These are phyloP conservation scores for Dioctria linearis DNA, from an alignment of 2,888 invertebrate species.

Conservation along the genomic window DNA sequence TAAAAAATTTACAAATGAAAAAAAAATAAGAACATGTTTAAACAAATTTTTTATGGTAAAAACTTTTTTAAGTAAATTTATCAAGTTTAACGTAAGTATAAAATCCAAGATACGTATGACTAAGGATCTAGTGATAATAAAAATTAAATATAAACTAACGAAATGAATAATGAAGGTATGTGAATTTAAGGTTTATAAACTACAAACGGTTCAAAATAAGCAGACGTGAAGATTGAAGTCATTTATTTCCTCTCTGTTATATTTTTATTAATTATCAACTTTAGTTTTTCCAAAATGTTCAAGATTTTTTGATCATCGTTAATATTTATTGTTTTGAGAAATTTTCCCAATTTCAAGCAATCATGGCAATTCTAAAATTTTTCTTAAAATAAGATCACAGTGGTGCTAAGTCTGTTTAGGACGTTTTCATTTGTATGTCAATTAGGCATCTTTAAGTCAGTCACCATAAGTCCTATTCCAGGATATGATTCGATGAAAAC, in stretches of 20 bases:
- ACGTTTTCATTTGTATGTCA: no score
- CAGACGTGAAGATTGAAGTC: slow-evolving; percentile 35
- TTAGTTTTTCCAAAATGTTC: no score
- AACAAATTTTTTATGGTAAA: slow-evolving; percentile 51
- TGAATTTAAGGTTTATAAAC: slow-evolving; percentile 12
- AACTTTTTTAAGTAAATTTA: slow-evolving; percentile 49
- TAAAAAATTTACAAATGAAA: slow-evolving; percentile 25
- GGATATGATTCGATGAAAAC: no score
- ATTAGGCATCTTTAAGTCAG: no score
- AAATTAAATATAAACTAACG: slow-evolving; percentile 11
- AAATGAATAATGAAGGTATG: slow-evolving; percentile 42
- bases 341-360: no score
- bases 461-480: no score
- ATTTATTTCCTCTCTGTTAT: slow-evolving; percentile 21
- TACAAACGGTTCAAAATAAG: slow-evolving; percentile 20
- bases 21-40: slow-evolving; percentile 20
- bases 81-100: slow-evolving; percentile 36
- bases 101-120: slow-evolving; percentile 53
- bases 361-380: no score
- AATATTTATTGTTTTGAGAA: no score
- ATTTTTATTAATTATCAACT: no score
- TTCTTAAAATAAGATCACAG: no score
- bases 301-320: no score
- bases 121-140: slow-evolving; percentile 50
- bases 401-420: no score